Percentiles rank a stretch among this genome's conserved stretches.
Evolutionary conservation across 1,140 invertebrate genomes (phyloP).

Genomic region (Eulimnadia texana): DNA sequence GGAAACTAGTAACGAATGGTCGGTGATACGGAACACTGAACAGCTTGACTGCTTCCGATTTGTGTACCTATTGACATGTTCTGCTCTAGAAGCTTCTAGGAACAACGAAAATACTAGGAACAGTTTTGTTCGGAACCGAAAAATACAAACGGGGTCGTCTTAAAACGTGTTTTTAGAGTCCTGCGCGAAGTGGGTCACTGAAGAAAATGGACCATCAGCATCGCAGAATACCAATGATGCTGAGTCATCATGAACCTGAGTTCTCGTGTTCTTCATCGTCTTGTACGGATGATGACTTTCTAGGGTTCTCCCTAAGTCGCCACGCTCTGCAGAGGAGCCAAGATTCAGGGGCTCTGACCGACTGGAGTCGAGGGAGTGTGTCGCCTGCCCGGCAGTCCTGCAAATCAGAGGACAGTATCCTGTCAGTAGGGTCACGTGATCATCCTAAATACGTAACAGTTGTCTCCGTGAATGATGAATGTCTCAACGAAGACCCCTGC

Average conservation of each 20-base stretch:
- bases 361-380: slow-evolving; percentile 22
- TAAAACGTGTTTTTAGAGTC: too few relatives aligned
- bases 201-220: neutral
- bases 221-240: neutral
- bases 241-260: neutral
- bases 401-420: neutral
- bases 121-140: too few relatives aligned
- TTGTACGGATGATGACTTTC: neutral
- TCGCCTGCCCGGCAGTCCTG: slow-evolving; percentile 17
- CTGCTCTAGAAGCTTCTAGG: too few relatives aligned
- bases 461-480: slow-evolving; percentile 40
- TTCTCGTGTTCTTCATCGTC: too few relatives aligned
- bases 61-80: too few relatives aligned
- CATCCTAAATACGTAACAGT: slow-evolving; percentile 46
- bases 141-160: too few relatives aligned
- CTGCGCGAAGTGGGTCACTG: neutral
- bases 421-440: neutral
- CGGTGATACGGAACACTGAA: too few relatives aligned
- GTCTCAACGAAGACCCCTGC: neutral
- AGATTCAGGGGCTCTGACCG: slow-evolving; percentile 25
- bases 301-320: neutral
- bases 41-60: too few relatives aligned
- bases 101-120: too few relatives aligned
- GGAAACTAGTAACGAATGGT: too few relatives aligned
- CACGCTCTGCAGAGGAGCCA: slow-evolving; percentile 22